Evolutionary conservation across 2,797 vertebrate genomes (phyloP).

Genomic region (Catharus ustulatus): DNA sequence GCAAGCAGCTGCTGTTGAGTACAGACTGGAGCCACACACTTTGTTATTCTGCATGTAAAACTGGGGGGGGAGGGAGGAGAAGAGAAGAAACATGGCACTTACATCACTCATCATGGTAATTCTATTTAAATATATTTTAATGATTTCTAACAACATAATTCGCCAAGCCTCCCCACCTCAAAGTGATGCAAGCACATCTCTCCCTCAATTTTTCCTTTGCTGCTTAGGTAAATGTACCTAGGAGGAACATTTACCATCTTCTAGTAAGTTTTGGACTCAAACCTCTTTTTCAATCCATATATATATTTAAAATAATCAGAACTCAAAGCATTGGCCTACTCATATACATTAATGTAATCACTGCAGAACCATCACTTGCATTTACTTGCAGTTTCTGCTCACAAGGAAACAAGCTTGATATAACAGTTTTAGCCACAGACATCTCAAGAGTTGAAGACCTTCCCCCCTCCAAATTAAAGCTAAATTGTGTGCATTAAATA

Average conservation of each 20-base stretch:
- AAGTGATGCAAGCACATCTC: neutral
- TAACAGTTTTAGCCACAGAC: neutral
- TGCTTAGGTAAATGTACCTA: neutral
- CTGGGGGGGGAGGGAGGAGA: neutral
- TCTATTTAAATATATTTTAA: slow-evolving; percentile 40
- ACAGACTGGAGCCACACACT: neutral
- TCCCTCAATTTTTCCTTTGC: neutral
- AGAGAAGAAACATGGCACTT: neutral
- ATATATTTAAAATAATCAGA: neutral
- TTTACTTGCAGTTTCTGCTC: neutral
- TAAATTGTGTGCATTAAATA: neutral
- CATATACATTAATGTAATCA: neutral
- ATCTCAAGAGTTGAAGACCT: neutral
- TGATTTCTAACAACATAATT: slow-evolving; percentile 34
- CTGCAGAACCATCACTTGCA: neutral
- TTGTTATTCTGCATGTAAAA: neutral
- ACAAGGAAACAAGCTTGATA: neutral
- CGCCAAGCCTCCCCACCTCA: neutral
- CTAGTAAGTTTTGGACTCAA: neutral
- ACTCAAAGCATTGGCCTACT: neutral
- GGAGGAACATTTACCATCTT: neutral
- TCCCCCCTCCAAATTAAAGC: neutral
- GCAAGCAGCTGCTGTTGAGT: neutral
- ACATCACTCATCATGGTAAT: neutral
- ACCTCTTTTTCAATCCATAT: neutral